These are phyloP conservation scores for Allygus modestus DNA, from an alignment of 2,888 invertebrate species.

Conservation along the genomic window DNA sequence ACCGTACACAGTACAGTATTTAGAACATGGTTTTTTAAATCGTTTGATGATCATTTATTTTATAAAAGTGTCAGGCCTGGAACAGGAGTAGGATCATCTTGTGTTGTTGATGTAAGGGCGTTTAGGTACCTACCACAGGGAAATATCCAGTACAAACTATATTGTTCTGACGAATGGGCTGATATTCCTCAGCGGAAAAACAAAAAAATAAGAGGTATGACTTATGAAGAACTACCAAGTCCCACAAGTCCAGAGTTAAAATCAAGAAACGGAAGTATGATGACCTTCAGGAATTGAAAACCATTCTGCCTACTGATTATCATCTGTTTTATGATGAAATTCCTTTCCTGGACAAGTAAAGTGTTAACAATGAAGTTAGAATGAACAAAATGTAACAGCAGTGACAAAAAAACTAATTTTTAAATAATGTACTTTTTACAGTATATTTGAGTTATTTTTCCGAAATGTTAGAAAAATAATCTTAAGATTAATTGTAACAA, in stretches of 20 bases:
- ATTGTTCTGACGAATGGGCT: constrained; percentile 12
- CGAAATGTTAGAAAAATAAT: no score
- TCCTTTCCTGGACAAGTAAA: background rate
- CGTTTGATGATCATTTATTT: background rate
- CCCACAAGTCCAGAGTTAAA: background rate
- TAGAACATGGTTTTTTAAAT: constrained; percentile 21
- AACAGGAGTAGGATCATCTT: background rate
- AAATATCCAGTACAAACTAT: constrained; percentile 17
- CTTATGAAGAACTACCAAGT: background rate
- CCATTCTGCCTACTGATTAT: background rate
- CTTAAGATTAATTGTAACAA: background rate
- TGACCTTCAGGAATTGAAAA: constrained; percentile 11
- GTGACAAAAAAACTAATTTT: background rate
- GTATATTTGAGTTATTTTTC: no score
- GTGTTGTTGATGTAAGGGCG: background rate
- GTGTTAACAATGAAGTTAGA: no score
- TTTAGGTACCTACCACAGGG: background rate
- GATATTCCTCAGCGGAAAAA: constrained; percentile 32
- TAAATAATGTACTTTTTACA: no score
- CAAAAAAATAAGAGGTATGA: no score
- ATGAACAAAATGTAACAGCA: no score
- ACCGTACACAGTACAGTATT: constrained; percentile 24
- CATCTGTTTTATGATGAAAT: constrained; percentile 2
- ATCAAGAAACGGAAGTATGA: background rate
- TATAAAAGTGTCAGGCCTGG: constrained; percentile 7